Evolutionary conservation across 1,140 invertebrate species (phyloP).

Genomic region (Leptopilina boulardi): DNA sequence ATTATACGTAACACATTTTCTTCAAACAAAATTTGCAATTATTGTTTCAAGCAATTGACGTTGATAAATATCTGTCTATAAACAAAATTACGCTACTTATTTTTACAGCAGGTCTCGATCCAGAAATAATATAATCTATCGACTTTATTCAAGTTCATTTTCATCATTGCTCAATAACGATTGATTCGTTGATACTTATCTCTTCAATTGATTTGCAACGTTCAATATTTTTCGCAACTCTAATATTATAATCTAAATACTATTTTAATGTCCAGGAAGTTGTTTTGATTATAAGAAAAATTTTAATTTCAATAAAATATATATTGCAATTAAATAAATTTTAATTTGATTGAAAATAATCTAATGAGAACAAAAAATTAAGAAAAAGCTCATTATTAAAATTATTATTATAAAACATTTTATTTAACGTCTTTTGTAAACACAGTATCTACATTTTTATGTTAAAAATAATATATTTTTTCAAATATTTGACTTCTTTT

Average conservation of each 20-base stretch:
- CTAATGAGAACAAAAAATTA: no score
- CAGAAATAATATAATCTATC: not conserved
- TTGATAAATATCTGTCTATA: not conserved
- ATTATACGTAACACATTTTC: not conserved
- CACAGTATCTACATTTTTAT: no score
- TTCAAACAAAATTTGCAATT: not conserved
- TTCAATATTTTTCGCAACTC: not conserved
- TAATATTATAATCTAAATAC: not conserved
- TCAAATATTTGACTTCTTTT: not conserved
- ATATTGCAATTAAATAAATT: no score
- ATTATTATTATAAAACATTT: no score
- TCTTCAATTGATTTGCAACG: not conserved
- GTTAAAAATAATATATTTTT: no score
- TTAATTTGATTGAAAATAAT: no score
- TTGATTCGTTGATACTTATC: not conserved
- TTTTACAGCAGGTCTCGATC: not conserved
- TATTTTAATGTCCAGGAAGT: not conserved
- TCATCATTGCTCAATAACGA: slow-evolving; percentile 7
- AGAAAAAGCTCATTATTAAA: no score
- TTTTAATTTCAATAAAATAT: not conserved
- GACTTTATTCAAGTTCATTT: slow-evolving; percentile 17
- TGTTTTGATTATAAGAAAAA: not conserved
- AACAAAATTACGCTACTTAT: not conserved
- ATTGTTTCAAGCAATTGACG: not conserved
- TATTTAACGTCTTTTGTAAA: no score